Conservation (phyloP, 1,140 invertebrate species). For the Brachystomella parvula region DNA sequence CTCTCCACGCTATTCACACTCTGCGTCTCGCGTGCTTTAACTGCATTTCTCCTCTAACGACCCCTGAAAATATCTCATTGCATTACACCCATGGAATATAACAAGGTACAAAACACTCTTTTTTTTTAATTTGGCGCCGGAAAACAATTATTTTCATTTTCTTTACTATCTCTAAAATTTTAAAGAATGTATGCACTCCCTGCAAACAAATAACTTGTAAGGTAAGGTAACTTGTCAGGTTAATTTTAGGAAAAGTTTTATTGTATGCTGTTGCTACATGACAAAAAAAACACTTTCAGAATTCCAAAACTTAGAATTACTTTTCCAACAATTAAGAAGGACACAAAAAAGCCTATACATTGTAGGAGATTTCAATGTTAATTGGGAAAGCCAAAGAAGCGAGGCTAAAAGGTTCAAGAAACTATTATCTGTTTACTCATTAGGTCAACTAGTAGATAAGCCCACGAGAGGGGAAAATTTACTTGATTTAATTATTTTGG, state of each 20-base stretch:
- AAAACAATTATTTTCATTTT: too few species aligned
- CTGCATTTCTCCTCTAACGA: too few species aligned
- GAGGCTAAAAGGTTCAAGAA: not conserved
- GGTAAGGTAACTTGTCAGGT: not conserved
- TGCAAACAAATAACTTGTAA: too few species aligned
- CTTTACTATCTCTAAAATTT: too few species aligned
- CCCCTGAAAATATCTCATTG: too few species aligned
- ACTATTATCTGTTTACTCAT: not conserved
- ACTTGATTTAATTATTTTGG: not conserved
- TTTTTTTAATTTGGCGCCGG: too few species aligned
- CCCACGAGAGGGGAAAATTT: not conserved
- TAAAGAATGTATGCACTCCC: too few species aligned
- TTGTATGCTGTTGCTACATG: not conserved
- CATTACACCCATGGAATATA: too few species aligned
- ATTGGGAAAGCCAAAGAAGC: not conserved
- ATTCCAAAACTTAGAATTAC: not conserved
- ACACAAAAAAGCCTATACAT: not conserved
- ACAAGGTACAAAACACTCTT: too few species aligned
- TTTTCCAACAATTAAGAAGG: not conserved
- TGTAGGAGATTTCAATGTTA: slow-evolving; percentile 7
- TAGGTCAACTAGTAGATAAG: not conserved
- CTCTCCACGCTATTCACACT: too few species aligned
- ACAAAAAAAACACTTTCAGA: not conserved
- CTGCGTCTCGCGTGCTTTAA: too few species aligned
- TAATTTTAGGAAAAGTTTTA: not conserved